Conservation (phyloP, 2,113 vertebrate genomes). For the Dendrocopos noguchii region DNA sequence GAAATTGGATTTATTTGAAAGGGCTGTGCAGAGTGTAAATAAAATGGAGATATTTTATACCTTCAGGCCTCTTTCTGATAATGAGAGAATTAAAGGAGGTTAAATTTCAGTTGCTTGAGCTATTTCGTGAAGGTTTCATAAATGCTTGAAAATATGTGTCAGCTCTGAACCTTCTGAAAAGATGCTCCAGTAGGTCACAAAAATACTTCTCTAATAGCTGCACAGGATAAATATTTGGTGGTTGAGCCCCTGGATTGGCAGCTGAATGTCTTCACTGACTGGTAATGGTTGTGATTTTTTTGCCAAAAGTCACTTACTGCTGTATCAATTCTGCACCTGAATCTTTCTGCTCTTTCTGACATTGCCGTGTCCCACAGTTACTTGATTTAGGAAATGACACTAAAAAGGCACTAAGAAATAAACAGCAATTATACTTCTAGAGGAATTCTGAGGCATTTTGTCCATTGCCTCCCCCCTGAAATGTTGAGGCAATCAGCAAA, state of each 20-base stretch:
- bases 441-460: background rate
- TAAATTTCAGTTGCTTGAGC: background rate
- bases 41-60: background rate
- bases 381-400: background rate
- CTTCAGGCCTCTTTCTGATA: background rate
- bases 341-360: background rate
- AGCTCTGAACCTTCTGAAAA: background rate
- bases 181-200: background rate
- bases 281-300: background rate
- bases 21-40: background rate
- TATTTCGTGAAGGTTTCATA: background rate
- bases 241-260: background rate
- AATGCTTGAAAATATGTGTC: background rate
- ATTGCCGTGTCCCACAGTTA: background rate
- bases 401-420: background rate
- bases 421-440: background rate
- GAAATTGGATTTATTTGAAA: conserved; percentile 9
- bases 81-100: background rate
- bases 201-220: background rate
- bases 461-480: background rate
- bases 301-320: background rate
- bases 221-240: background rate
- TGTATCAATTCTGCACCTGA: background rate
- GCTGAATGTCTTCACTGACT: background rate
- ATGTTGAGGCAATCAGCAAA: background rate